Evolutionary conservation across 2,888 invertebrate species (phyloP).

Genomic region (Phortica magna): DNA sequence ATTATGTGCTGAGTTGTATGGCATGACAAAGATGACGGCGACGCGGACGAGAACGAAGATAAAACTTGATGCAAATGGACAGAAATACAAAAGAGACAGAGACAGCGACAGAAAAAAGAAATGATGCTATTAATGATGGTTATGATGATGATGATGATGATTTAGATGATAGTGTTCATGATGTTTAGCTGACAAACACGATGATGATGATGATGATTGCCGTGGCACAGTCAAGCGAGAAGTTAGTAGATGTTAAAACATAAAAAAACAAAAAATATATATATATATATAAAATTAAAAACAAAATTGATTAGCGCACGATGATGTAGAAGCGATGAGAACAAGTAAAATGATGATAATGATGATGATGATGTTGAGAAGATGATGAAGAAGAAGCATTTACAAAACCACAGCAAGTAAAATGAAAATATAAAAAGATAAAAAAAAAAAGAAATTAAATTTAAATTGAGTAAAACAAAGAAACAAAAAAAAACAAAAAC

Average conservation of each 20-base stretch:
- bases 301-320: background rate
- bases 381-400: conserved; percentile 16
- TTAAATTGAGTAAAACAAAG: conserved; percentile 53
- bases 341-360: background rate
- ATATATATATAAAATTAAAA: background rate
- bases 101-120: too few relatives aligned
- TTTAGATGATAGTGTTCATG: too few relatives aligned
- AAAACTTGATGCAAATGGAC: too few relatives aligned
- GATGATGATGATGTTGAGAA: background rate
- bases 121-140: too few relatives aligned
- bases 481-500: conserved; percentile 58
- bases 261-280: background rate
- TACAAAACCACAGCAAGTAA: conserved; percentile 20
- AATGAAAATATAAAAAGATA: conserved; percentile 55
- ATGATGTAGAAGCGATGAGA: background rate
- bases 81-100: too few relatives aligned
- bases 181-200: too few relatives aligned
- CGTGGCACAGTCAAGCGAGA: background rate
- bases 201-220: background rate
- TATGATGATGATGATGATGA: too few relatives aligned
- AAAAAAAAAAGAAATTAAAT: conserved; percentile 50
- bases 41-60: background rate
- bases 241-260: background rate
- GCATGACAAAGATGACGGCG: background rate
- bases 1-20: background rate